These are phyloP conservation scores for Agrypnus murinus DNA, from an alignment of 2,888 invertebrate species.

Conservation along the genomic window DNA sequence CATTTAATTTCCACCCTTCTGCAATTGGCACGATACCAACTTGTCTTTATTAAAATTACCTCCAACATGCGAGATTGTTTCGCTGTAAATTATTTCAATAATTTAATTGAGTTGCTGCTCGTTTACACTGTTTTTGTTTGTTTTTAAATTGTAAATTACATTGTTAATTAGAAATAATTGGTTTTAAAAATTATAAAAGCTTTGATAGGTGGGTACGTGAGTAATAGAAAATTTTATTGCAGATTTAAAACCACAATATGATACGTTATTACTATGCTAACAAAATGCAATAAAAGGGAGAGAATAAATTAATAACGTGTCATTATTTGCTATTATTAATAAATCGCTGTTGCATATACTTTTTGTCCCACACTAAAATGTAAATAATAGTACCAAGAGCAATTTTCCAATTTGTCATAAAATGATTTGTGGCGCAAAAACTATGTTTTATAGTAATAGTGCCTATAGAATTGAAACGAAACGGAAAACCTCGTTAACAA, in stretches of 20 bases:
- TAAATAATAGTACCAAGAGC: neutral
- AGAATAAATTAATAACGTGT: conserved; percentile 21
- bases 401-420: conserved; percentile 23
- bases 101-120: too few species aligned
- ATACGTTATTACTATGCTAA: too few species aligned
- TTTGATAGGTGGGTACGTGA: too few species aligned
- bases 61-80: neutral
- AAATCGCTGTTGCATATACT: conserved; percentile 15
- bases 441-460: neutral
- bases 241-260: too few species aligned
- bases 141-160: too few species aligned
- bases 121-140: too few species aligned
- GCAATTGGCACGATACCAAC: conserved; percentile 36
- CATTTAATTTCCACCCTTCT: conserved; percentile 38
- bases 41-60: conserved; percentile 23
- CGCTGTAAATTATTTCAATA: too few species aligned
- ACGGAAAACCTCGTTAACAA: conserved; percentile 4
- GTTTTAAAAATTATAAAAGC: too few species aligned
- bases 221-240: too few species aligned
- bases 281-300: too few species aligned
- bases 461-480: neutral
- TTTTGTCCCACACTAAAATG: conserved; percentile 2
- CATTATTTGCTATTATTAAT: neutral
- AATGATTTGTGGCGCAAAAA: conserved; percentile 19
- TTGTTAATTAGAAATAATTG: too few species aligned